Conservation (phyloP, 35 echinoderm and acorn worm genomes). For the Diadema setosum region DNA sequence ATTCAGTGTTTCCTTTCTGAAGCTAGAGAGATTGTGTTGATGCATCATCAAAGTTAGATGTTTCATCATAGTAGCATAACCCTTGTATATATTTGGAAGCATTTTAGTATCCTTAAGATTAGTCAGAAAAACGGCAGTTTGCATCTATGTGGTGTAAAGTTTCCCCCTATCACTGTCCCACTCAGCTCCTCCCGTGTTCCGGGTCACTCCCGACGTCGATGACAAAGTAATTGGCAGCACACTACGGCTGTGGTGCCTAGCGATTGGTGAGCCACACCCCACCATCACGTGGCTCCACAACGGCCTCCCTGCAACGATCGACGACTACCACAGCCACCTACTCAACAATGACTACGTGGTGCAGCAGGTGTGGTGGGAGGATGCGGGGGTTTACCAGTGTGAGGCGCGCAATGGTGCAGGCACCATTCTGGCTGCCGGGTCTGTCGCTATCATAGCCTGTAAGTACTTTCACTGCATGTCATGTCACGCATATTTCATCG, state of each 20-base stretch:
- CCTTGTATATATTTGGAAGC: no score
- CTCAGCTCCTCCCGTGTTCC: neutral
- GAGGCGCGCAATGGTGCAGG: slow-evolving; percentile 12
- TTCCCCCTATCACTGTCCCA: neutral
- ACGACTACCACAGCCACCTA: neutral
- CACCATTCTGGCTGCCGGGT: neutral
- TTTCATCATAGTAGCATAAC: no score
- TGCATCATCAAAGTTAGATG: no score
- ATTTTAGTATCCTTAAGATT: no score
- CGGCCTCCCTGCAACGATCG: neutral
- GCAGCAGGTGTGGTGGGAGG: neutral
- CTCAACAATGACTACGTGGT: slow-evolving; percentile 24
- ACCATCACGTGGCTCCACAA: slow-evolving; percentile 12
- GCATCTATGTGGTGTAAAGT: neutral
- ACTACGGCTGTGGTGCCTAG: neutral
- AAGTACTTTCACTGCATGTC: neutral
- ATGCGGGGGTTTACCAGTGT: slow-evolving; percentile 24
- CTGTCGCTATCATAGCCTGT: neutral
- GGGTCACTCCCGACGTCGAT: neutral
- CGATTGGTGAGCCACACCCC: neutral
- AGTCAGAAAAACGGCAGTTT: neutral
- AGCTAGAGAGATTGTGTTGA: no score
- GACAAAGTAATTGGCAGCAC: neutral
- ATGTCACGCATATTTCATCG: no score
- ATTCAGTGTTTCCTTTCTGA: no score